Evolutionary conservation across 2,888 invertebrate species (phyloP), one percentile per base, ranked within the genome.

Genomic region (Acanthopleura granulata): DNA sequence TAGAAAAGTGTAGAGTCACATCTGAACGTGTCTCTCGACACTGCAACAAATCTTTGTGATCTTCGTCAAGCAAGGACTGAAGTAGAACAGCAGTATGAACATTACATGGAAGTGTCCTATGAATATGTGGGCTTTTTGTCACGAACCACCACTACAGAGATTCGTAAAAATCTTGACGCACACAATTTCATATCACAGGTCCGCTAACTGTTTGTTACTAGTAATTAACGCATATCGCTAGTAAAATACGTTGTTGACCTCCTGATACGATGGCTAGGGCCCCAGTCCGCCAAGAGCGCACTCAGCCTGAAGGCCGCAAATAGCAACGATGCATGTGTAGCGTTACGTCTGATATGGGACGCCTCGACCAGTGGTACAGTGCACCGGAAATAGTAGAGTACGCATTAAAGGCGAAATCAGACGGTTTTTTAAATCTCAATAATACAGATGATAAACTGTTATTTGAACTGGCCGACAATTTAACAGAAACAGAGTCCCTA

Each of bases 181-280:
- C n/a, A n/a, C n/a, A n/a, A n/a, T n/a, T n/a, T n/a, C n/a, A n/a
- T n/a, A n/a, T n/a, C n/a, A n/a, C n/a, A n/a, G n/a, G n/a, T n/a
- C n/a, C n/a, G n/a, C n/a, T n/a, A n/a, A n/a, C n/a, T n/a, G n/a
- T n/a, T n/a, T n/a, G n/a, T n/a, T n/a, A n/a, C n/a, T n/a, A n/a
- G n/a, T n/a, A n/a, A n/a, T n/a, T n/a, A n/a, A n/a, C n/a, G n/a
- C 51, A 51, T 15, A 51, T n/a, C 12, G 12, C 57, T 9, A 57
- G 57, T 12, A 57, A 18, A 66, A 27, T 66, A 66, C 25, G 69
- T 14, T 4, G 79, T 78, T 61, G 49, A 77, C 12, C n/a, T n/a
- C n/a, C 61, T 80, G 16, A 57, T 77, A 15, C 77, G 76, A 50
- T 79, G 75, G 77, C 50, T 77, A n/a, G 78, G 79, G 6, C 74